Evolutionary conservation across 2,113 vertebrate genomes (phyloP), one percentile per base, ranked within the genome.

Genomic region (Pseudorasbora parva): DNA sequence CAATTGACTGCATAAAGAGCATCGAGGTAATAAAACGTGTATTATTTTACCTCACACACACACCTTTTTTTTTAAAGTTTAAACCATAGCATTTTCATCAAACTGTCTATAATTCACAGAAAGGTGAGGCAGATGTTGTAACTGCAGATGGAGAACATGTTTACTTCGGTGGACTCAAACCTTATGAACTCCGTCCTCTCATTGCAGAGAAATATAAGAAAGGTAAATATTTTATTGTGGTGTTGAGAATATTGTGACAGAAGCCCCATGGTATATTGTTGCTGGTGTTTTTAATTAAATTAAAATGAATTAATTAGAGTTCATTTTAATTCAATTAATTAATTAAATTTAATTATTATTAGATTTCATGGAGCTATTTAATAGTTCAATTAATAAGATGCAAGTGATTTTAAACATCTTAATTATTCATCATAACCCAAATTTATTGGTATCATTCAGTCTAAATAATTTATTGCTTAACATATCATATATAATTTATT

Each of bases 141-240:
- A 95, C 94, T 37, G 68, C 97, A 84, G 97, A 98, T 4, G 96
- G 94, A 14, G 95, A 96, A 1, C 94, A 95, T 5, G 57, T 99
- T 80, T 96, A 93, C 72, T 93, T 90, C 2, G 97, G 95, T 64
- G 95, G 95, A 77, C 91, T 96, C 59, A 49, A 37, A 0, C 94
- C 94, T 45, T 93, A 98, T 59, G 77, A 93, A 27, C 92, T 99
- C 87, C 94, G 93, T 7, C 97, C 97, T 37, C 84, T 97, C 0
- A 93, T 90, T 83, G 93, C 96, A 64, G 97, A 98, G 86, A 90
- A 95, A 89, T 95, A 97, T 0, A 88, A 90, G 1, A 0, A 80
- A 0, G 2, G 80, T 85, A 91, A 75, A 47, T 41, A 23, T 68
- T 17, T 72, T 74, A 2, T 49, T 33, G 49, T n/a, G 4, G n/a